These are phyloP conservation scores for Cephalopachus bancanus DNA, from an alignment of 2,797 vertebrate genomes.

Conservation along the genomic window DNA sequence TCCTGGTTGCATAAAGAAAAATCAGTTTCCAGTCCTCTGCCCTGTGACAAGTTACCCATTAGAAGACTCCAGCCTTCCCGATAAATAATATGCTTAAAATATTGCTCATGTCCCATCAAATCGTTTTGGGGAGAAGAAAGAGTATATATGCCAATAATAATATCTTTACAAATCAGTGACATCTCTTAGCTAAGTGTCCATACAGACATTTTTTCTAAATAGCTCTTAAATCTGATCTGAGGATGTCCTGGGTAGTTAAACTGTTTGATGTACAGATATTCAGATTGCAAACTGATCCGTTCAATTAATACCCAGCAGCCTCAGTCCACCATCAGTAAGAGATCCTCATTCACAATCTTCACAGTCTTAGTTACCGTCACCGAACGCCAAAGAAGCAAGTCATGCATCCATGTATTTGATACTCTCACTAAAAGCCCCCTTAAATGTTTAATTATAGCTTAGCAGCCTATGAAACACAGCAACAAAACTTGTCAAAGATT, in stretches of 20 bases:
- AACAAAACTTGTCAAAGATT: not conserved
- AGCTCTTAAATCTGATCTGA: not conserved
- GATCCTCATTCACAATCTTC: not conserved
- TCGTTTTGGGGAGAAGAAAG: conserved; percentile 20
- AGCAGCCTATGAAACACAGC: not conserved
- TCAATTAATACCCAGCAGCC: not conserved
- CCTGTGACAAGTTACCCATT: not conserved
- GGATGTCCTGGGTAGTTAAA: not conserved
- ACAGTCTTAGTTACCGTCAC: not conserved
- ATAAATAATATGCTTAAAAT: not conserved
- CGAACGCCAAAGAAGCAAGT: not conserved
- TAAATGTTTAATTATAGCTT: not conserved
- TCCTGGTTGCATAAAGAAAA: not conserved
- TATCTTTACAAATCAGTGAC: conserved; percentile 24
- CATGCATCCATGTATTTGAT: not conserved
- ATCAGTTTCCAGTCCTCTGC: not conserved
- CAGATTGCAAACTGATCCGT: not conserved
- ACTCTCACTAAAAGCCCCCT: not conserved
- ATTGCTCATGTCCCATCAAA: not conserved
- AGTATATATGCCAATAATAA: not conserved
- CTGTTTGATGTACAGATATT: not conserved
- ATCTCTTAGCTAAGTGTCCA: not conserved
- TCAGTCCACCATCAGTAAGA: not conserved
- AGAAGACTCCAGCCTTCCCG: not conserved
- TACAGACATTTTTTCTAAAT: not conserved